Evolutionary conservation across 2,113 vertebrate genomes (phyloP), one percentile per base, ranked within the genome.

Genomic region (Ceyx melanurus): DNA sequence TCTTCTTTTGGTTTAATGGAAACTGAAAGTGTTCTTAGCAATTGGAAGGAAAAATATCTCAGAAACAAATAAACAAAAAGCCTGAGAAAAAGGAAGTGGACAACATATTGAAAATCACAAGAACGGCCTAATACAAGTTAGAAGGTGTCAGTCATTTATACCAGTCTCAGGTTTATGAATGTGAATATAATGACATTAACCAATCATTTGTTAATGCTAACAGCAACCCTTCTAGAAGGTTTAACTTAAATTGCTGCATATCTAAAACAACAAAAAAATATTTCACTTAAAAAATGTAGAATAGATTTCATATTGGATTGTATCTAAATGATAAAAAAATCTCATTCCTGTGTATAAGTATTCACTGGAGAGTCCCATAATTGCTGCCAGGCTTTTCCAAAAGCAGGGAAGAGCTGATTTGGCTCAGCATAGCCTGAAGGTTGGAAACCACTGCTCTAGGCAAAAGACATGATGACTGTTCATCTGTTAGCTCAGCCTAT

Each of bases 391-490:
- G 18, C 37, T 93, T 95, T 95, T 92, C 86, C 70, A 89, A 82
- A 83, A n/a, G 22, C 60, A 84, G 66, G 70, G 50, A 92, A 33
- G 50, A 88, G 25, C 4, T 80, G 51, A 87, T 88, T 66, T 95
- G 83, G 91, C 74, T 94, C 67, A 90, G 80, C 57, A 92, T 93
- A 91, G 93, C 96, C 96, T 91, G 91, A 90, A 97, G 96, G 89
- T 75, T 85, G 88, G 72, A 94, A 97, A 87, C 53, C 74, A 85
- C 62, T 89, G 94, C 96, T 97, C 70, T 92, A 95, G 93, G 96
- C 96, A 90, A 96, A 94, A 96, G 71, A 73, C 79, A 85, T 92
- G 71, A 95, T 84, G 89, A 87, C 50, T 95, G 67, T 77, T 97
- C 78, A 64, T 93, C 85, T 86, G 29, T 85, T 89, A 90, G 45